phyloP scores from a whole-genome alignment of 92 coral and sea anemone species.

The Epizoanthus rinbou region DNA sequence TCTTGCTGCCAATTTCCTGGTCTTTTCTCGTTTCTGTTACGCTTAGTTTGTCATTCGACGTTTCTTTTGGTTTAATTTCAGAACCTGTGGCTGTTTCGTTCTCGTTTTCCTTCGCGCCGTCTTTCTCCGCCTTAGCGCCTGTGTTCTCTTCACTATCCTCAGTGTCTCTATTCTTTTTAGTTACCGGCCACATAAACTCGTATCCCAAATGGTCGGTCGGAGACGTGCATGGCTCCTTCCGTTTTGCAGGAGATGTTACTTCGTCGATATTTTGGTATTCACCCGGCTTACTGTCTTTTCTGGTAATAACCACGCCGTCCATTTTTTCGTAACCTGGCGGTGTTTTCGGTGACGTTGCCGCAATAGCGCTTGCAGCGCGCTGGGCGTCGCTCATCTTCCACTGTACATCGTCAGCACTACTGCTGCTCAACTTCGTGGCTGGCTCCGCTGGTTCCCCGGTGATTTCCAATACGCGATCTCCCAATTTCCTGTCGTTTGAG shows the following conservation, averaged over 20 bases:
- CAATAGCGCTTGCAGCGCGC: not conserved
- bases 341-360: conserved; percentile 1
- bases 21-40: conserved; percentile 4
- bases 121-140: not conserved
- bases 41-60: not conserved
- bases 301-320: not conserved
- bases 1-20: not conserved
- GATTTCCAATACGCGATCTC: not conserved
- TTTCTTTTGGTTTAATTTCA: not conserved
- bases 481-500: conserved; percentile 11
- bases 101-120: not conserved
- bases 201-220: conserved; percentile 29
- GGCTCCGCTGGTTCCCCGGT: not conserved
- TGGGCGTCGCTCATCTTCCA: not conserved
- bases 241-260: not conserved
- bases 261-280: conserved; percentile 30
- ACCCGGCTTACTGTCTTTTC: not conserved
- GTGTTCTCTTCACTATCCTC: not conserved
- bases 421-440: not conserved
- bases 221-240: conserved; percentile 11
- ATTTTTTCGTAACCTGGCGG: conserved; percentile 27
- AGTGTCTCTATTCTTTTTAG: not conserved
- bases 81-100: not conserved
- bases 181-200: conserved; percentile 24
- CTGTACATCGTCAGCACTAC: not conserved